Conservation (phyloP, 2,113 vertebrate genomes). For the Prinia subflava region DNA sequence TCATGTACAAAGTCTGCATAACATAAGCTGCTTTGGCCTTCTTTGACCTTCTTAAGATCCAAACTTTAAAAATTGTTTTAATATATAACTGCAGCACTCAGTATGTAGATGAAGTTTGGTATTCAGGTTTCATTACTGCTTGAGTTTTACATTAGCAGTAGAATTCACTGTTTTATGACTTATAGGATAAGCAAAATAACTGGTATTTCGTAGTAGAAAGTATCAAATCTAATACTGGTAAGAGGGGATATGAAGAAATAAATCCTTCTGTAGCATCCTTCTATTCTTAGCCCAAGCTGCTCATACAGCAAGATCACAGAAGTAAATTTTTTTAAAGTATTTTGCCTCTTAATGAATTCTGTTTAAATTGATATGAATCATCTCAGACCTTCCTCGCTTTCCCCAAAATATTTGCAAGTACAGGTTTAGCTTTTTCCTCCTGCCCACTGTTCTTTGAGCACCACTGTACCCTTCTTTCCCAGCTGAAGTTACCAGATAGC, state of each 20-base stretch:
- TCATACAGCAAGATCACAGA: neutral
- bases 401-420: neutral
- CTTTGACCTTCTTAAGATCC: neutral
- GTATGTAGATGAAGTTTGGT: constrained; percentile 44
- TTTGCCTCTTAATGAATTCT: neutral
- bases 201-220: neutral
- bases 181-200: neutral
- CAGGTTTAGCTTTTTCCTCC: neutral
- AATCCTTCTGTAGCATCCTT: neutral
- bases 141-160: neutral
- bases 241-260: neutral
- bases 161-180: neutral
- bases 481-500: neutral
- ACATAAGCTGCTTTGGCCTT: neutral
- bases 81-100: neutral
- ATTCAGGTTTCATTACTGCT: constrained; percentile 55
- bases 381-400: neutral
- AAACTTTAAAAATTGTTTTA: neutral
- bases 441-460: neutral
- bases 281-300: neutral
- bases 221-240: neutral
- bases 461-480: neutral
- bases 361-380: neutral
- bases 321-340: neutral
- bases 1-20: constrained; percentile 19